Base-by-base conservation (phyloP, 1,140 invertebrate genomes). In the Zaprionus camerounensis region DNA sequence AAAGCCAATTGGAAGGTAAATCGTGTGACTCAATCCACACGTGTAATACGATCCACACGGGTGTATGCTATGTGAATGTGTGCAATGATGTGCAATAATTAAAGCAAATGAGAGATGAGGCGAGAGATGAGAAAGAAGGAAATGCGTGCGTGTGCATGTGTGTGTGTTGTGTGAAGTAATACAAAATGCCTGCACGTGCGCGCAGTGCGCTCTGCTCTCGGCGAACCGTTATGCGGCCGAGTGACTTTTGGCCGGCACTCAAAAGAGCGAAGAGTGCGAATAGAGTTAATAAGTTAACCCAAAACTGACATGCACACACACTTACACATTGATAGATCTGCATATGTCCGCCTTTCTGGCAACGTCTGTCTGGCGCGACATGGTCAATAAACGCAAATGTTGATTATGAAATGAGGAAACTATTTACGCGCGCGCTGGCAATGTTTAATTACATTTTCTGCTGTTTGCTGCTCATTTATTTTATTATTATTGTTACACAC, bases 1-100 rank as follows among this genome's bases (percentile, higher is more conserved):
- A 88, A 88, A 68, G 64, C 80, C 69, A 92, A 91, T 81, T 92
- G 91, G 91, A 92, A 92, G 81, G 82, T 90, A 74, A 81, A 28
- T 26, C 64, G 36, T 56, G n/a, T 62, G n/a, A 57, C 15, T 44
- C 20, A 34, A 53, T n/a, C 13, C 13, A 15, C 38, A 68, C 31
- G 59, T 34, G 41, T 74, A 83, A 72, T 73, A 58, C 76, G 61
- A 57, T 69, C 49, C 38, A 51, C 9, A 55, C n/a, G 38, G 15
- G 57, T n/a, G 20, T n/a, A 15, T 38, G 22, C 2, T 7, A 15
- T 49, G 17, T 24, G 38, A 31, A 11, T 51, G 34, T 62, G 38
- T 64, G 58, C 63, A 56, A 56, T 41, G 17, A 56, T 65, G 55
- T 63, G 53, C 64, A 78, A 70, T 73, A 79, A 82, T 85, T 82